These are phyloP conservation scores for Eupeodes luniger DNA, from an alignment of 2,888 invertebrate genomes.

Conservation along the genomic window DNA sequence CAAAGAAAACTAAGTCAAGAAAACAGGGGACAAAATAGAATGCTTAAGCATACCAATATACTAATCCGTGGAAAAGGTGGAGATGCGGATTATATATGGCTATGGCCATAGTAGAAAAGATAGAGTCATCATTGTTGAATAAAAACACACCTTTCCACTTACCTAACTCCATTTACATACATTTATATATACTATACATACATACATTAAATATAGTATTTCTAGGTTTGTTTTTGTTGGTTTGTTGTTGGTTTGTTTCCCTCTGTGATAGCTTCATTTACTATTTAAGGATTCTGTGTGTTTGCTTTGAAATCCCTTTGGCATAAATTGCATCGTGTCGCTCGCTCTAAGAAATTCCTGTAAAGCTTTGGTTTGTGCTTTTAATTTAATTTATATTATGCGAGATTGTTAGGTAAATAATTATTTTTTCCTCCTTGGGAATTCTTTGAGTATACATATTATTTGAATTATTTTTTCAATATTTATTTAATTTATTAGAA, in stretches of 20 bases:
- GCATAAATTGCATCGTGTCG: slow-evolving; percentile 38
- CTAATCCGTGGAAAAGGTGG: slow-evolving; percentile 28
- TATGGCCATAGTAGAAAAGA: neutral
- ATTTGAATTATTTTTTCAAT: neutral
- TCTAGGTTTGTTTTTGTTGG: slow-evolving; percentile 6
- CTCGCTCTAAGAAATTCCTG: slow-evolving; percentile 18
- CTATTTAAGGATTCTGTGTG: slow-evolving; percentile 30
- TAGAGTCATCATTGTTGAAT: slow-evolving; percentile 7
- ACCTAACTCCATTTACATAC: neutral
- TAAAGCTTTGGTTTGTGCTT: slow-evolving; percentile 33
- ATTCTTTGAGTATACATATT: neutral
- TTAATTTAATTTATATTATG: slow-evolving; percentile 39
- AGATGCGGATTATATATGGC: slow-evolving; percentile 4
- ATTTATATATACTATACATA: neutral
- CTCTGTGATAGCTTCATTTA: slow-evolving; percentile 25
- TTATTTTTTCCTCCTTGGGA: neutral
- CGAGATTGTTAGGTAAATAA: slow-evolving; percentile 7
- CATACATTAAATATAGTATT: neutral
- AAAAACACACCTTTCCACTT: slow-evolving; percentile 16
- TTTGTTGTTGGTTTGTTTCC: neutral
- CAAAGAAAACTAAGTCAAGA: neutral
- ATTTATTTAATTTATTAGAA: neutral
- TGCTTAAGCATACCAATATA: slow-evolving; percentile 33
- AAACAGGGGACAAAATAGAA: slow-evolving; percentile 16
- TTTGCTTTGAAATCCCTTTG: slow-evolving; percentile 29